Evolutionary conservation across 2,888 invertebrate species (phyloP), one percentile per base, ranked within the genome.

Genomic region (Alcis repandata): DNA sequence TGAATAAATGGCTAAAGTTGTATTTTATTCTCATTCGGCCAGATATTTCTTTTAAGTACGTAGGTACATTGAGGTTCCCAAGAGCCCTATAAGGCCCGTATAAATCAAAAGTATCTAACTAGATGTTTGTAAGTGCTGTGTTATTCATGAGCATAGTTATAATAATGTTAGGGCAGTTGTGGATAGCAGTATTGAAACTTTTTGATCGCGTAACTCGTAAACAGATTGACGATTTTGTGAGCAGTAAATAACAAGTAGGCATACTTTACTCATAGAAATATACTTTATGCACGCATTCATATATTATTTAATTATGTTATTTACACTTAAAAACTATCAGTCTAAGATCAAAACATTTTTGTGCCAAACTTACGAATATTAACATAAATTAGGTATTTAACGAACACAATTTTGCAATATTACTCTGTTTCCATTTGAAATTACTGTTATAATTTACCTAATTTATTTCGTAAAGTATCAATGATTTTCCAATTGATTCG

Each of bases 131-230:
- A 49, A 49, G 32, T 49, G 32, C 11, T 32, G 15, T 49, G 32
- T 49, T 49, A 49, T 52, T n/a, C 15, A 52, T 49, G 48, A 52
- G 52, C n/a, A 52, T 43, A 20, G 57, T 57, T 61, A 10, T 48
- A 32, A 49, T 33, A 49, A 32, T 11, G 10, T 49, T 49, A 49
- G 32, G 48, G 2, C 46, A 27, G 27, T 43, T 20, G 10, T 17
- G 10, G 10, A 20, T 15, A 11, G 15, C 11, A 15, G 9, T 11
- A 13, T 46, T 22, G 48, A 32, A 49, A 33, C 32, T 32, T 49
- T 46, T 49, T 32, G 32, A 27, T 32, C 48, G 32, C 48, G 48
- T 27, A 27, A 8, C 48, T 32, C 48, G 48, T 27, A 46, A 8
- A 9, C n/a, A 46, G 27, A 17, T 32, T 32, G 15, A 10, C 32